phyloP scores from a whole-genome alignment of 2,888 invertebrate species.

The Prenolepis imparis region DNA sequence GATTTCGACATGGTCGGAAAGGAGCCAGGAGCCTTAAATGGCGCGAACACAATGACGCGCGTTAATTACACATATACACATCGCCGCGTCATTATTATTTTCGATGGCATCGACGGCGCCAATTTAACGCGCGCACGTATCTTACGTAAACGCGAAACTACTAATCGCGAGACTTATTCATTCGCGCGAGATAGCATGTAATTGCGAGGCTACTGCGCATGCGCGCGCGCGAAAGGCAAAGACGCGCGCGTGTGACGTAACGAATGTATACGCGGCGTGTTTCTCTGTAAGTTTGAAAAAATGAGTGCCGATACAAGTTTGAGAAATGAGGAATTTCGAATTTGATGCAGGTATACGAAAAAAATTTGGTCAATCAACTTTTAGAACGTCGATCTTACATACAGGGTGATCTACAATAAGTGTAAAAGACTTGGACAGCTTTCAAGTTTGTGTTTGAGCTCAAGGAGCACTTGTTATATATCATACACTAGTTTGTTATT shows the following conservation, averaged over 20 bases:
- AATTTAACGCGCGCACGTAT: slow-evolving; percentile 47
- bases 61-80: slow-evolving; percentile 48
- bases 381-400: background rate
- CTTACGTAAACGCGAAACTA: slow-evolving; percentile 47
- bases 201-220: background rate
- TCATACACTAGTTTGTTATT: no score
- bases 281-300: no score
- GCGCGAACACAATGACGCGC: slow-evolving; percentile 36
- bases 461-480: no score
- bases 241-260: slow-evolving; percentile 17
- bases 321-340: no score
- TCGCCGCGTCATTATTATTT: slow-evolving; percentile 43
- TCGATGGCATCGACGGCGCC: slow-evolving; percentile 23
- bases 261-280: background rate
- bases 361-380: no score
- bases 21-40: no score
- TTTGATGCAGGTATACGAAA: no score
- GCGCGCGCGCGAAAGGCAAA: background rate
- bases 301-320: no score
- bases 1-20: no score
- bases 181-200: background rate
- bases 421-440: no score
- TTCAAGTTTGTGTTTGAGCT: no score
- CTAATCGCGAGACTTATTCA: slow-evolving; percentile 32
- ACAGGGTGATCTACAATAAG: no score